Conservation (phyloP, 2,113 vertebrate genomes). For the Gallinago media region DNA sequence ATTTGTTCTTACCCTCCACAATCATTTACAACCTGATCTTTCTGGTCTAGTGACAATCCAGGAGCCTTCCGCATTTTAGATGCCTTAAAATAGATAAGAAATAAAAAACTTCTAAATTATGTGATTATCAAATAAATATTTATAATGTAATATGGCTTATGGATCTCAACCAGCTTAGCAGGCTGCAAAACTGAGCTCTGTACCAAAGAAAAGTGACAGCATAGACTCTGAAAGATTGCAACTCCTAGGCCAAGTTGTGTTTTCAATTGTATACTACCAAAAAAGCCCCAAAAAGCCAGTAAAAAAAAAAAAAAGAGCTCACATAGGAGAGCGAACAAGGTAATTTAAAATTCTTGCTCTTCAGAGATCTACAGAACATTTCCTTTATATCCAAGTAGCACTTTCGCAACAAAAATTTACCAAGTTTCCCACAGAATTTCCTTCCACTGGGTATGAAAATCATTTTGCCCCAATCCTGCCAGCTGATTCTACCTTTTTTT, state of each 20-base stretch:
- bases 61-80: neutral
- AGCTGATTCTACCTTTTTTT: neutral
- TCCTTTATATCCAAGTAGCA: neutral
- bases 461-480: neutral
- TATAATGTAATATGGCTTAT: neutral
- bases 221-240: neutral
- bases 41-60: neutral
- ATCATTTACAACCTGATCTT: neutral
- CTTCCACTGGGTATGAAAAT: neutral
- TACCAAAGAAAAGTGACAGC: neutral
- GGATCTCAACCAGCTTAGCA: neutral
- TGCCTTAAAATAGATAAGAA: neutral
- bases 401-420: neutral
- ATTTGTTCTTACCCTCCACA: neutral
- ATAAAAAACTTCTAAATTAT: neutral
- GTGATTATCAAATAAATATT: neutral
- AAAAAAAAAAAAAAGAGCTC: neutral
- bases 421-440: neutral
- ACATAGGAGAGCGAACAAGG: neutral
- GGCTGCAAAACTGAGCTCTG: neutral
- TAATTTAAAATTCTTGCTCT: neutral
- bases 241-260: neutral
- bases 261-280: neutral
- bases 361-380: neutral
- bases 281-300: fast-evolving